Evolutionary conservation across 2,113 vertebrate genomes (phyloP).

Genomic region (Cyprinodon variegatus): DNA sequence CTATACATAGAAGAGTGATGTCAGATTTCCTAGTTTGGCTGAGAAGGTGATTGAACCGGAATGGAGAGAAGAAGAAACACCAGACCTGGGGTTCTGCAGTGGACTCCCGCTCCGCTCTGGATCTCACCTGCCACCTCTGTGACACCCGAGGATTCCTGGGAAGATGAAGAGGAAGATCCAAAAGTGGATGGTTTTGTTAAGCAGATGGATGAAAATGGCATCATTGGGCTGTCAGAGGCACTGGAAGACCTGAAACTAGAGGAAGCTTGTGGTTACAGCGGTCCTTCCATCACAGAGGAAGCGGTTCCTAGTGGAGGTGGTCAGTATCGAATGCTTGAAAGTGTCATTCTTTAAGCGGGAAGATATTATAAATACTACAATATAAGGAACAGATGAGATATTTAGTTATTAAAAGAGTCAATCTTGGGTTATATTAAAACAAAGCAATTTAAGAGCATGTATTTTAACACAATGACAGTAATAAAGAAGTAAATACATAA

Average conservation of each 20-base stretch:
- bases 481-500: no score
- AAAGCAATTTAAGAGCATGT: no score
- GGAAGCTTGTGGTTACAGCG: constrained; percentile 23
- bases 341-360: no score
- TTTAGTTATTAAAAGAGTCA: no score
- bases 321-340: constrained; percentile 6
- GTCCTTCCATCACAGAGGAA: constrained; percentile 25
- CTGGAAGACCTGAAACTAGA: constrained; percentile 33
- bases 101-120: constrained; percentile 46
- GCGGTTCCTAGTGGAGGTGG: background rate
- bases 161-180: constrained; percentile 28
- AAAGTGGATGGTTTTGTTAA: constrained; percentile 61
- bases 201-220: constrained; percentile 80
- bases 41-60: constrained; percentile 14
- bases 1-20: background rate
- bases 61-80: constrained; percentile 47
- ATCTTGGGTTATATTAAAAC: no score
- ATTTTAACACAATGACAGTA: no score
- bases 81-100: constrained; percentile 28
- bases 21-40: constrained; percentile 12
- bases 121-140: constrained; percentile 52
- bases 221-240: constrained; percentile 71
- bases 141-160: constrained; percentile 57
- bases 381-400: no score
- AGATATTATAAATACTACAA: no score